A percentile compares a stretch with the other conserved stretches of the same genome.
Conservation (phyloP, 2,113 vertebrate genomes). For the Leucopsar rothschildi region DNA sequence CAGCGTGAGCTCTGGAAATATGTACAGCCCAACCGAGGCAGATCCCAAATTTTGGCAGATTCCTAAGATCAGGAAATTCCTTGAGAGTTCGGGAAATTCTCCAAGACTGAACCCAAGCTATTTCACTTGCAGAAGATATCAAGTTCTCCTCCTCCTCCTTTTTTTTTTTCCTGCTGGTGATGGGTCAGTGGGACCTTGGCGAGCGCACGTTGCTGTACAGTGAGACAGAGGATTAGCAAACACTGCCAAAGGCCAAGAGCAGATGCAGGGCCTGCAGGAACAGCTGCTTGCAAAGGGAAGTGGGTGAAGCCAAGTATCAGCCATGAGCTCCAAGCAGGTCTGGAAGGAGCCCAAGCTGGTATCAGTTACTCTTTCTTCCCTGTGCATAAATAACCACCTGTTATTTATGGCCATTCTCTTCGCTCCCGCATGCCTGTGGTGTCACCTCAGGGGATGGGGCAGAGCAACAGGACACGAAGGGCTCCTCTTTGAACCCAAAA, state of each 20-base stretch:
- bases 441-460: neutral
- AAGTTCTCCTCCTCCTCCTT: neutral
- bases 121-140: constrained; percentile 52
- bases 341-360: constrained; percentile 37
- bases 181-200: constrained; percentile 50
- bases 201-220: neutral
- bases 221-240: constrained; percentile 1
- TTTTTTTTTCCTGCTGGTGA: neutral
- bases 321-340: neutral
- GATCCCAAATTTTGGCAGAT: constrained; percentile 45
- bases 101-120: constrained; percentile 47
- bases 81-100: constrained; percentile 55
- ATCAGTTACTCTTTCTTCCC: constrained; percentile 14
- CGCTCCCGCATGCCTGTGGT: neutral
- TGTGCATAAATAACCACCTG: neutral
- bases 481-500: neutral
- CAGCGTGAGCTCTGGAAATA: neutral
- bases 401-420: neutral
- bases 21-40: neutral
- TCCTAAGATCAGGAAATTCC: constrained; percentile 65
- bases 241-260: neutral
- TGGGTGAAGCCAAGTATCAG: neutral
- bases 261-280: constrained; percentile 33
- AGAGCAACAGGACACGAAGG: neutral
- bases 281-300: constrained; percentile 50